Evolutionary conservation across 1,140 invertebrate genomes (phyloP).

Genomic region (Calosoma granatense): DNA sequence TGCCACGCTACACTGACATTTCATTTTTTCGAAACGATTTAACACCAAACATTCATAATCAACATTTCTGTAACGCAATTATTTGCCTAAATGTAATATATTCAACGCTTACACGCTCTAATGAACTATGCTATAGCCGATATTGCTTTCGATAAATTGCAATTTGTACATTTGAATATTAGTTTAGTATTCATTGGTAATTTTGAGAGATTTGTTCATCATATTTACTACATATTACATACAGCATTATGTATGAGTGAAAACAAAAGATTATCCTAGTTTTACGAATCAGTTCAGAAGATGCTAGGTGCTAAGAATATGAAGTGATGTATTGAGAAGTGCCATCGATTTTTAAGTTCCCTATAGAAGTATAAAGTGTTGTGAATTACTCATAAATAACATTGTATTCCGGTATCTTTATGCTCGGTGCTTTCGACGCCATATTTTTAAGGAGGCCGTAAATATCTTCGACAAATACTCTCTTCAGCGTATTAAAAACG

Average conservation of each 20-base stretch:
- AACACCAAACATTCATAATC: not conserved
- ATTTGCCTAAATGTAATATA: not conserved
- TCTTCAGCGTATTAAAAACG: not conserved
- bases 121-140: not conserved
- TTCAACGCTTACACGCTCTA: not conserved
- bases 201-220: no score
- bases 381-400: not conserved
- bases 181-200: not conserved
- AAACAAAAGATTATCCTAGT: no score
- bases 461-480: not conserved
- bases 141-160: not conserved
- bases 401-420: not conserved
- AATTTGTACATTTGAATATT: not conserved
- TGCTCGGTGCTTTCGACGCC: not conserved
- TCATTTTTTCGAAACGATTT: not conserved
- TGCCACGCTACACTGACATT: not conserved
- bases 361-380: not conserved
- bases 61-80: not conserved
- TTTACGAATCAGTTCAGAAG: no score
- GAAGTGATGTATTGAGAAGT: not conserved
- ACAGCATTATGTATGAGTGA: no score
- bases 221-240: no score
- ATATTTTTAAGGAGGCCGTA: not conserved
- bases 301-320: not conserved
- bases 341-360: not conserved